Percentiles rank a stretch among this genome's conserved stretches.
Evolutionary conservation across 2,797 vertebrate species (phyloP).

Genomic region (Scleropages formosus): DNA sequence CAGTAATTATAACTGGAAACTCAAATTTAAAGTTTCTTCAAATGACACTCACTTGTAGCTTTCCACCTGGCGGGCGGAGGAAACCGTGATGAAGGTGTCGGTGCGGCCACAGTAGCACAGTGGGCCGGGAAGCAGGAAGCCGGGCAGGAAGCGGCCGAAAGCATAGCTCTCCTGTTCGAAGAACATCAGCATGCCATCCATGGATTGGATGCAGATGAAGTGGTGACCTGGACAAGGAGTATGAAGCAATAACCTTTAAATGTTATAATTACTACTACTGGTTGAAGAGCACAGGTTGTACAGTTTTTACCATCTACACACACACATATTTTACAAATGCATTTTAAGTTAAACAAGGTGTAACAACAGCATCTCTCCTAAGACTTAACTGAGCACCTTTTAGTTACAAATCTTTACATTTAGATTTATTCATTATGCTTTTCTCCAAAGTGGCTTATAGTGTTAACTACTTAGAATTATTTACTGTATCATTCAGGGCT

Average conservation of each 20-base stretch:
- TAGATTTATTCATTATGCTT: no score
- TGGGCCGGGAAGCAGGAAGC: slow-evolving; percentile 88
- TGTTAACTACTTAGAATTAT: no score
- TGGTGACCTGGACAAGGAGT: slow-evolving; percentile 76
- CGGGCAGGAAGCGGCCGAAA: slow-evolving; percentile 90
- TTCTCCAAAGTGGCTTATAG: no score
- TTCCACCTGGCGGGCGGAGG: slow-evolving; percentile 85
- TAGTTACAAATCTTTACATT: no score
- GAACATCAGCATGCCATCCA: slow-evolving; percentile 97
- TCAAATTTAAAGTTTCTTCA: no score
- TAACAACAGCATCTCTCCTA: no score
- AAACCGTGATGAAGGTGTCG: slow-evolving; percentile 91
- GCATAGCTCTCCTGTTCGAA: slow-evolving; percentile 97
- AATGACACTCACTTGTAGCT: slow-evolving; percentile 88
- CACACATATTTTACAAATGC: background rate
- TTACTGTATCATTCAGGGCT: no score
- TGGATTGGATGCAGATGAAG: slow-evolving; percentile 93
- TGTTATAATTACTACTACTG: background rate
- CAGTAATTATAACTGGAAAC: no score
- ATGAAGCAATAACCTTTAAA: background rate
- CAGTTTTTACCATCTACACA: background rate
- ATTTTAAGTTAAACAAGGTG: no score
- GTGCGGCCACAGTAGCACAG: slow-evolving; percentile 84
- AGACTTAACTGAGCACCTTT: no score
- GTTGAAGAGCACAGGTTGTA: no score